These are phyloP conservation scores for Reinhardtius hippoglossoides DNA, from an alignment of 2,113 vertebrate species.

Conservation along the genomic window DNA sequence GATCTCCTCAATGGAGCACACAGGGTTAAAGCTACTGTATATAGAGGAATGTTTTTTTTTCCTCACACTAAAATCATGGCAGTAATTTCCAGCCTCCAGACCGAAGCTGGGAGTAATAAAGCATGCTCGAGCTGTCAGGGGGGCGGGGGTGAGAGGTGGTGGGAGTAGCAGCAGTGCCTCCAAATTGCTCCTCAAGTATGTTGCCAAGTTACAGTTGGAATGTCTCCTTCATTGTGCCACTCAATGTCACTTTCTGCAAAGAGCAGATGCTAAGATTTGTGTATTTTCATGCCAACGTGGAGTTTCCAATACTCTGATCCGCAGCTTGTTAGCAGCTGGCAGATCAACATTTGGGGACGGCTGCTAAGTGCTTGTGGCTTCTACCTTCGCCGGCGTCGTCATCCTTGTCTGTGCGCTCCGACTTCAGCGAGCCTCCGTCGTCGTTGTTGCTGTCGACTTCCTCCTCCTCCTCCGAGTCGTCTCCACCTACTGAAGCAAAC, in stretches of 20 bases:
- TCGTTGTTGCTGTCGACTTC: constrained; percentile 80
- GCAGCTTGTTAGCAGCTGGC: constrained; percentile 35
- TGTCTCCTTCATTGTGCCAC: constrained; percentile 69
- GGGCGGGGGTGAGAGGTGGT: constrained; percentile 48
- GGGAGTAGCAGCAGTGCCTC: constrained; percentile 63
- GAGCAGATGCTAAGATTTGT: constrained; percentile 46
- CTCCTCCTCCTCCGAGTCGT: constrained; percentile 86
- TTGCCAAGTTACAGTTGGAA: constrained; percentile 81
- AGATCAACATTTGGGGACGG: background rate
- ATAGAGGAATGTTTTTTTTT: constrained; percentile 28
- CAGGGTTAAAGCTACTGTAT: constrained; percentile 56
- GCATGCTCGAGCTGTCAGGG: constrained; percentile 57
- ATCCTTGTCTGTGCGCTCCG: constrained; percentile 90
- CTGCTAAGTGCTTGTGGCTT: constrained; percentile 42
- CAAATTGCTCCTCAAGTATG: constrained; percentile 76
- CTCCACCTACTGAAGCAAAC: constrained; percentile 77
- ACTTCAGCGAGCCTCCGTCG: constrained; percentile 88
- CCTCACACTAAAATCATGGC: constrained; percentile 49
- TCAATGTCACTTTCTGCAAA: constrained; percentile 66
- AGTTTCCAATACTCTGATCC: constrained; percentile 39
- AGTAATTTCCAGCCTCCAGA: constrained; percentile 51
- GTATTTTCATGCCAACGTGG: constrained; percentile 34
- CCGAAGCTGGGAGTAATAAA: constrained; percentile 70
- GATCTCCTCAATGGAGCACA: background rate
- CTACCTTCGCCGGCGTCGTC: constrained; percentile 90